Conservation (phyloP, 1,140 invertebrate genomes). For the Sesamia nonagrioides region DNA sequence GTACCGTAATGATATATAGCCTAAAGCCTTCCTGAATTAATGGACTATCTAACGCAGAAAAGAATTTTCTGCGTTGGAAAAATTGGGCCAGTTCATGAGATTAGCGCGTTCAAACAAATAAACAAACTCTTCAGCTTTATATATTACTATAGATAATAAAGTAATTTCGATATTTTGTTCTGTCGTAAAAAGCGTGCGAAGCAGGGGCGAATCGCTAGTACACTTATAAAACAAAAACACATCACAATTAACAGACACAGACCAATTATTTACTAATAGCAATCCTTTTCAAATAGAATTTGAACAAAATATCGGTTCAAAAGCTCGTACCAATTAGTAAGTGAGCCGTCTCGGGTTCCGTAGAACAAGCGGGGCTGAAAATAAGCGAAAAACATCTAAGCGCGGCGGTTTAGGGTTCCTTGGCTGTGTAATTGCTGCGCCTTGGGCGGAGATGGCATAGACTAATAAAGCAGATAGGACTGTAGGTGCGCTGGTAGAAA, state of each 20-base stretch:
- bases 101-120: no score
- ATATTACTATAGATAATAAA: no score
- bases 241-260: not conserved
- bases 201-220: no score
- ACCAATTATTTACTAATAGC: conserved; percentile 41
- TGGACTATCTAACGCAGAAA: no score
- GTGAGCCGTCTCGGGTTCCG: conserved; percentile 50
- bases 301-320: conserved; percentile 51
- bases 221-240: conserved; percentile 16
- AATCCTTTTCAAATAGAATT: conserved; percentile 49
- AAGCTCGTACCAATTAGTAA: conserved; percentile 60
- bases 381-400: conserved; percentile 59
- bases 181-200: no score
- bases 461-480: conserved; percentile 1
- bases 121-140: no score
- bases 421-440: conserved; percentile 59
- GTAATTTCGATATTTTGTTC: no score
- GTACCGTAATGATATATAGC: no score
- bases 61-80: no score
- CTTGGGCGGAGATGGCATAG: conserved; percentile 41
- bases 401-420: conserved; percentile 55
- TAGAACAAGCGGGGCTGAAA: conserved; percentile 49
- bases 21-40: no score
- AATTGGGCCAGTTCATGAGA: no score
- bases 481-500: not conserved